Evolutionary conservation across 2,888 invertebrate species (phyloP).

Genomic region (Nephrotoma appendiculata): DNA sequence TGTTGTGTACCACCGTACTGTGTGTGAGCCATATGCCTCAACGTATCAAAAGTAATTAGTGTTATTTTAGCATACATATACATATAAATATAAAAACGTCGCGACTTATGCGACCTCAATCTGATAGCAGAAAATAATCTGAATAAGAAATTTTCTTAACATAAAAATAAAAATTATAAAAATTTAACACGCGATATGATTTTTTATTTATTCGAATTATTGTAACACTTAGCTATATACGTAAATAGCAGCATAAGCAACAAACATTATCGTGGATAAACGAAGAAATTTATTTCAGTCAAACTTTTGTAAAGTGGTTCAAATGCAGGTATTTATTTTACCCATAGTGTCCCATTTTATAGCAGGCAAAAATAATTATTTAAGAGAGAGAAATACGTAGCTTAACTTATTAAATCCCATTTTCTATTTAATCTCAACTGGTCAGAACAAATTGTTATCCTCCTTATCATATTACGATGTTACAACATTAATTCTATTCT

Average conservation of each 20-base stretch:
- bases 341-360: no score
- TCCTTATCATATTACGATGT: no score
- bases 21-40: background rate
- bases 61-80: background rate
- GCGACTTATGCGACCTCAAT: constrained; percentile 4
- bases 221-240: background rate
- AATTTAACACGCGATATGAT: constrained; percentile 3
- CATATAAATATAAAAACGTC: background rate
- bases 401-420: no score
- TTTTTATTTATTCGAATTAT: background rate
- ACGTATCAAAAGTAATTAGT: background rate
- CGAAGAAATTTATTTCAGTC: background rate
- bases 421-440: no score
- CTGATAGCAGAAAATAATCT: constrained; percentile 1
- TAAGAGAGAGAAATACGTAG: no score
- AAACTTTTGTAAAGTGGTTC: background rate
- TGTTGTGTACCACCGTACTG: background rate
- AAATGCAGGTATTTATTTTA: background rate
- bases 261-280: background rate
- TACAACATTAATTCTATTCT: no score
- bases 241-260: background rate
- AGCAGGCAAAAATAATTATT: no score
- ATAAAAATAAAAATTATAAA: background rate
- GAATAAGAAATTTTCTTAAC: background rate
- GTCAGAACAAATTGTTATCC: no score